phyloP scores from a whole-genome alignment of 2,113 vertebrate genomes.

The Erpornis zantholeuca region DNA sequence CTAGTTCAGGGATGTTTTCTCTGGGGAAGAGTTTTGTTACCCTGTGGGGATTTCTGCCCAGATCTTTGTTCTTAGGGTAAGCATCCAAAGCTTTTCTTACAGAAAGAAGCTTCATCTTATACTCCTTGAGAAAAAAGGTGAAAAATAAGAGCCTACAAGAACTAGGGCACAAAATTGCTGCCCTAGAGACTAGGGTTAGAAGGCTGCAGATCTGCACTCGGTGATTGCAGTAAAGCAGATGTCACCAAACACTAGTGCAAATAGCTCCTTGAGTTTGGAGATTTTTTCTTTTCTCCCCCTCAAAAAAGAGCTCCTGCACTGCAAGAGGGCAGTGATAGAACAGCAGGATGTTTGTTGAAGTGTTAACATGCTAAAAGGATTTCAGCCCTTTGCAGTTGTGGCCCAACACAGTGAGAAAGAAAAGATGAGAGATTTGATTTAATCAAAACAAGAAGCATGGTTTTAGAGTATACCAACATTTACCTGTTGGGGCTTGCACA shows the following conservation, averaged over 20 bases:
- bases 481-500: not conserved
- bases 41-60: not conserved
- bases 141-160: not conserved
- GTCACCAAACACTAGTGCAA: not conserved
- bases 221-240: not conserved
- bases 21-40: not conserved
- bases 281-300: not conserved
- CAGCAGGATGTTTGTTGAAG: constrained; percentile 34
- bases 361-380: constrained; percentile 6
- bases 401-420: not conserved
- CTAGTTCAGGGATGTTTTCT: not conserved
- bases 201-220: not conserved
- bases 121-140: not conserved
- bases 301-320: not conserved
- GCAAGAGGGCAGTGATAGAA: not conserved
- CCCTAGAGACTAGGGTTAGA: constrained; percentile 5
- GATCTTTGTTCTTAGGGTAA: not conserved
- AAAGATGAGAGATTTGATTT: not conserved
- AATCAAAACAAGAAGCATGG: not conserved
- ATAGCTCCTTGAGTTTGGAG: not conserved
- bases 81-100: not conserved
- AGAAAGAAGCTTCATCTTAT: not conserved
- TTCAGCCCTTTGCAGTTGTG: not conserved
- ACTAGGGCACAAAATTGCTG: constrained; percentile 35
- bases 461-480: not conserved